phyloP scores from a whole-genome alignment of 2,888 invertebrate species.

The Synanthedon andrenaeformis region DNA sequence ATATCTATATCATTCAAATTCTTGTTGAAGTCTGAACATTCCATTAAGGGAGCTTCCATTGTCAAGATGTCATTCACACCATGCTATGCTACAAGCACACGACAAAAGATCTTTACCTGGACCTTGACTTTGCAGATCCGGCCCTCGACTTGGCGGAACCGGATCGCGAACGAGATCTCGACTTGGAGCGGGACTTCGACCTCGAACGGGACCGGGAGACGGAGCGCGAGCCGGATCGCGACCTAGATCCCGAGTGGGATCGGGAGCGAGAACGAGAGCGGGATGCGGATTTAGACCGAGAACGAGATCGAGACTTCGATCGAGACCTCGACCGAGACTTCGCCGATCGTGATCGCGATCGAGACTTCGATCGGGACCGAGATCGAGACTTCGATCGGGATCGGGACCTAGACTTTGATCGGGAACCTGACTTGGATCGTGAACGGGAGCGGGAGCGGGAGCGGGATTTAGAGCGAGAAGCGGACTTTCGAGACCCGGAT shows the following conservation, averaged over 20 bases:
- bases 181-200: slow-evolving; percentile 5
- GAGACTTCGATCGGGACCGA: slow-evolving; percentile 21
- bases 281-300: slow-evolving; percentile 10
- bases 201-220: slow-evolving; percentile 10
- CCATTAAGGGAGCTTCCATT: too few species aligned
- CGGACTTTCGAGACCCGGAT: slow-evolving; percentile 21
- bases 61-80: too few species aligned
- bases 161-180: slow-evolving; percentile 31
- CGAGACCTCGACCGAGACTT: slow-evolving; percentile 27
- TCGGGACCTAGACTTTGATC: slow-evolving; percentile 19
- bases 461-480: slow-evolving; percentile 17
- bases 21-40: too few species aligned
- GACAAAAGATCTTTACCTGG: slow-evolving; percentile 13
- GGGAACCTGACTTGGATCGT: slow-evolving; percentile 23
- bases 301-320: slow-evolving; percentile 21
- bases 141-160: slow-evolving; percentile 30
- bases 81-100: too few species aligned
- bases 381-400: slow-evolving; percentile 22
- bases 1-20: too few species aligned
- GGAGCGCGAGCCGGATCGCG: slow-evolving; percentile 13
- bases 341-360: slow-evolving; percentile 10
- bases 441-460: slow-evolving; percentile 18
- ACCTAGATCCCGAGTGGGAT: slow-evolving; percentile 18
- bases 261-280: slow-evolving; percentile 18
- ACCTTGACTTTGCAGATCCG: slow-evolving; percentile 15